These are phyloP conservation scores for Gobio gobio DNA, from an alignment of 2,113 vertebrate species.

Conservation along the genomic window DNA sequence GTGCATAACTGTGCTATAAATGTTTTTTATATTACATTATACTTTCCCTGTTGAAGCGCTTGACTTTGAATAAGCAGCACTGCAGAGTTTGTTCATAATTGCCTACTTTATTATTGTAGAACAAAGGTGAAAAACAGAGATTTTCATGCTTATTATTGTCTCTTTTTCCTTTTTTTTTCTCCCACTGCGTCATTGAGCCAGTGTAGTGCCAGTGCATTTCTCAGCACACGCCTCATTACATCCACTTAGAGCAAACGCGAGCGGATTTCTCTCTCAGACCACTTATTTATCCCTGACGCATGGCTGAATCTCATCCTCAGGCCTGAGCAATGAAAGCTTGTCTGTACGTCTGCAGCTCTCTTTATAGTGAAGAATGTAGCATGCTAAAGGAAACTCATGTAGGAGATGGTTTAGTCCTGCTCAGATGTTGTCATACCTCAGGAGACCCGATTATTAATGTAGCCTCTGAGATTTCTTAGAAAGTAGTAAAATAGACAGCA, in stretches of 20 bases:
- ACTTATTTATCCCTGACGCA: constrained; percentile 37
- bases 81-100: not conserved
- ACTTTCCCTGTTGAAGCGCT: not conserved
- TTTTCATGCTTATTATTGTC: constrained; percentile 3
- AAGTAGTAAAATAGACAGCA: not conserved
- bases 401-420: not conserved
- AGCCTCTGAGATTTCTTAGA: too few relatives aligned
- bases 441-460: not conserved
- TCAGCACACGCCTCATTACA: constrained; percentile 40
- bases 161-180: not conserved
- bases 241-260: constrained; percentile 22
- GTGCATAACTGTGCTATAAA: not conserved
- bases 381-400: not conserved
- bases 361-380: not conserved
- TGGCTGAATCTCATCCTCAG: constrained; percentile 17
- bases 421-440: not conserved
- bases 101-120: not conserved
- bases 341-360: not conserved
- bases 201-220: constrained; percentile 31
- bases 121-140: not conserved
- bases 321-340: constrained; percentile 10
- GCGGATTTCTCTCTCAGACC: constrained; percentile 24
- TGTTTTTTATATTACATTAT: not conserved
- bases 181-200: not conserved
- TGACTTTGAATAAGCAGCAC: not conserved